Conservation (phyloP, 2,888 invertebrate genomes). For the Apamea anceps region DNA sequence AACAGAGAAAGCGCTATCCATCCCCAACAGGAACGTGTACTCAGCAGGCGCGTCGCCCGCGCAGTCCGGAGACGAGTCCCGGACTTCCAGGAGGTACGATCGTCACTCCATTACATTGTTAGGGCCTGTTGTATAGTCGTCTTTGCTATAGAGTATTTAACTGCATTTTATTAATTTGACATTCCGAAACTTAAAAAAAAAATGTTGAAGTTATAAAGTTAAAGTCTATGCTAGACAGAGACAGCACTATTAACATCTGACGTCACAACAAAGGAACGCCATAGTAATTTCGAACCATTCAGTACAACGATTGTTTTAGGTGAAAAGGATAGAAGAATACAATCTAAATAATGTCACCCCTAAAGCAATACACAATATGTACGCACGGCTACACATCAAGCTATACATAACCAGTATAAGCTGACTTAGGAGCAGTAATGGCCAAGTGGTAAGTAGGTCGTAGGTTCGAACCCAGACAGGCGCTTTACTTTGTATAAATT, state of each 20-base stretch:
- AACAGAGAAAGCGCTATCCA: conserved; percentile 86
- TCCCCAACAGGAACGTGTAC: conserved; percentile 87
- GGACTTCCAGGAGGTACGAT: conserved; percentile 87
- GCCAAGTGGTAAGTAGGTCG: too few species aligned
- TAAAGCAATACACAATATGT: not conserved
- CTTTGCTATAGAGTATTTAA: not conserved
- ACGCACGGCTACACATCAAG: not conserved
- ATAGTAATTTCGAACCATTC: not conserved
- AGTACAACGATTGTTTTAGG: not conserved
- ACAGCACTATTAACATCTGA: not conserved
- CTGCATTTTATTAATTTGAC: not conserved
- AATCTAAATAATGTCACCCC: not conserved
- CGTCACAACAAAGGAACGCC: not conserved
- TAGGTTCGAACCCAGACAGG: too few species aligned
- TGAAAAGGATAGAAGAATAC: not conserved
- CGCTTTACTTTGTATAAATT: too few species aligned
- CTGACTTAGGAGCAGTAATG: not conserved
- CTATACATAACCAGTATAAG: not conserved
- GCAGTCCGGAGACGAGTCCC: conserved; percentile 88
- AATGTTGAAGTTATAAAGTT: not conserved
- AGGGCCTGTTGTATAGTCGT: not conserved
- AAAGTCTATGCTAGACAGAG: not conserved
- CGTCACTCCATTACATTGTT: conserved; percentile 15
- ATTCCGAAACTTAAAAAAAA: not conserved
- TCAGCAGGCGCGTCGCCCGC: conserved; percentile 88